Conservation (phyloP, 2,113 vertebrate species). For the Mus spicilegus region DNA sequence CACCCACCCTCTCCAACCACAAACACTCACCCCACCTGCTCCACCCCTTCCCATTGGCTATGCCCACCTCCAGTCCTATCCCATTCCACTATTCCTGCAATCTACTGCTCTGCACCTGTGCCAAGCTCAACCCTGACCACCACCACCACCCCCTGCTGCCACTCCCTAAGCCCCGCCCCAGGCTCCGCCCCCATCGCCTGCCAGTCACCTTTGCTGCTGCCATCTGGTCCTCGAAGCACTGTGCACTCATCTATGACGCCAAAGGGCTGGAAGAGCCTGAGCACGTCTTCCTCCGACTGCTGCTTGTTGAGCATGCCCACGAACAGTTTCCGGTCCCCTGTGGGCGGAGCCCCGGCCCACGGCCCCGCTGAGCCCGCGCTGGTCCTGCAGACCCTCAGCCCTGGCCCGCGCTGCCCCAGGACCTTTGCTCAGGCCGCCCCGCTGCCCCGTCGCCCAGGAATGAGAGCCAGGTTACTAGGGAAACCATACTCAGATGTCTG, state of each 20-base stretch:
- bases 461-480: constrained; percentile 90
- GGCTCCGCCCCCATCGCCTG: background rate
- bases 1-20: background rate
- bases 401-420: background rate
- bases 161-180: background rate
- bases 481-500: constrained; percentile 88
- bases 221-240: constrained; percentile 96
- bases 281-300: constrained; percentile 98
- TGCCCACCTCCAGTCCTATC: background rate
- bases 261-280: constrained; percentile 98
- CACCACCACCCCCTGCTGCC: background rate
- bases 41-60: background rate
- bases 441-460: constrained; percentile 59
- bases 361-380: constrained; percentile 81
- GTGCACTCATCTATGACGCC: constrained; percentile 99
- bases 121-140: background rate
- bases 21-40: background rate
- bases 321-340: constrained; percentile 95
- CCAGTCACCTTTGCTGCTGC: constrained; percentile 97
- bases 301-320: constrained; percentile 99
- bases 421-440: background rate
- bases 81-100: background rate
- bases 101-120: background rate
- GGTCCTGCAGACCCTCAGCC: background rate
- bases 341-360: constrained; percentile 79